These are phyloP conservation scores for Rhingia rostrata DNA, from an alignment of 2,888 invertebrate species.

Conservation along the genomic window DNA sequence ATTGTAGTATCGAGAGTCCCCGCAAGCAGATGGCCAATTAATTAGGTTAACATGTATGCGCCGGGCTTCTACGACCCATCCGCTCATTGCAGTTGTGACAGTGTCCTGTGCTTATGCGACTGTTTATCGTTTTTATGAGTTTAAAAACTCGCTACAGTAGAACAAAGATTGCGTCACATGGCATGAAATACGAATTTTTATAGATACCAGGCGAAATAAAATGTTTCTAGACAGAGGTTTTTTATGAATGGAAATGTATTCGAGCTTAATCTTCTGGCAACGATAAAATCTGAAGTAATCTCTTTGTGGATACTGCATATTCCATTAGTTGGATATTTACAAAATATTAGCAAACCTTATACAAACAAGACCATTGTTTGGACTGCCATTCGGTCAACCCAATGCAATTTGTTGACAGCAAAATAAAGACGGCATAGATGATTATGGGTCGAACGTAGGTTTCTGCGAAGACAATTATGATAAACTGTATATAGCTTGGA, in stretches of 20 bases:
- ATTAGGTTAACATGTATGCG: slow-evolving; percentile 73
- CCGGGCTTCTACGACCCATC: slow-evolving; percentile 26
- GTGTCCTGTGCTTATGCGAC: slow-evolving; percentile 42
- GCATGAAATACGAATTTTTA: slow-evolving; percentile 17
- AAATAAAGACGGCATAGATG: too few relatives aligned
- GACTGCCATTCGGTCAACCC: too few relatives aligned
- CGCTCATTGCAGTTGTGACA: slow-evolving; percentile 15
- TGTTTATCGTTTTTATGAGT: slow-evolving; percentile 62
- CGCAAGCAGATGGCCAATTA: slow-evolving; percentile 71
- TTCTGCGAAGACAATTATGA: too few relatives aligned
- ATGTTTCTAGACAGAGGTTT: slow-evolving; percentile 38
- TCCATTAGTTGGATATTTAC: slow-evolving; percentile 30
- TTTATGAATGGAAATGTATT: slow-evolving; percentile 8
- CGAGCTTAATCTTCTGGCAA: slow-evolving; percentile 30
- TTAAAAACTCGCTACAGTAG: slow-evolving; percentile 37
- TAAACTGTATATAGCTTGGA: too few relatives aligned
- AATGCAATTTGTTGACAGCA: too few relatives aligned
- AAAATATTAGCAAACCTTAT: slow-evolving; percentile 23
- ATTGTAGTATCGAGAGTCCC: slow-evolving; percentile 63
- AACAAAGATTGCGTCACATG: slow-evolving; percentile 44
- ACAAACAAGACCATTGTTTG: slow-evolving; percentile 56
- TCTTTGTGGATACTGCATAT: slow-evolving; percentile 53
- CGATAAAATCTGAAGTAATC: slow-evolving; percentile 39
- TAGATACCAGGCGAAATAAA: slow-evolving; percentile 54
- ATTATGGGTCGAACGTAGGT: too few relatives aligned